Evolutionary conservation across 2,113 vertebrate species (phyloP), one percentile per base, ranked within the genome.

Genomic region (Notothenia coriiceps): DNA sequence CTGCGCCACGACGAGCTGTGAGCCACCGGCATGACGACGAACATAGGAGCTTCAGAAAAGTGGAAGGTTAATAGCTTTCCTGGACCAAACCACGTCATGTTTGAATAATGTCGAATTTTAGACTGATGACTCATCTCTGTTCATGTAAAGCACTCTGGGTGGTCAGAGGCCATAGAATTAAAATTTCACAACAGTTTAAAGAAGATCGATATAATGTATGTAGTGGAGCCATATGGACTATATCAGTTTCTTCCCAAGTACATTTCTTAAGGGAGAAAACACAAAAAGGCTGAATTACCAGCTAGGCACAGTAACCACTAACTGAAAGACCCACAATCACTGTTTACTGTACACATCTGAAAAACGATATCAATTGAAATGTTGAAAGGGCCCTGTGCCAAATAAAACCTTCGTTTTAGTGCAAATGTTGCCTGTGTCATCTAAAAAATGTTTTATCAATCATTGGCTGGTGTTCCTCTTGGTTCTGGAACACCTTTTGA

Each of bases 1-100:
- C 47, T 86, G 6, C 94, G 91, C 57, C 98, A 99, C 0, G 97
- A 98, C 43, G 98, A 99, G 91, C 97, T 99, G 84, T 99, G 94
- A 97, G 47, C 10, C 17, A 7, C 55, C 65, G 10, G 35, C 35
- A 7, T 40, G 35, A 40, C 35, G 7, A 7, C 35, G 7, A 40
- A 40, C 35, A 40, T 40, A 1, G 35, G 35, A 40, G 5, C 5
- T 40, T 40, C 35, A 6, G 5, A 7, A 40, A 29, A 33, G 40
- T 22, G 52, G 1, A 29, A 43, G 8, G 60, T 78, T 63, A 43
- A 4, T 44, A 46, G 29, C 20, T 63, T 2, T 1, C 10, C 62
- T 60, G 75, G 75, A 77, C 75, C 57, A 70, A 71, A 84, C 25
- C 10, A 49, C 1, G 2, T 51, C 11, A 14, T 35, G 47, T 75